Conservation (phyloP, 2,888 invertebrate genomes). For the Synergus laeviventris region DNA sequence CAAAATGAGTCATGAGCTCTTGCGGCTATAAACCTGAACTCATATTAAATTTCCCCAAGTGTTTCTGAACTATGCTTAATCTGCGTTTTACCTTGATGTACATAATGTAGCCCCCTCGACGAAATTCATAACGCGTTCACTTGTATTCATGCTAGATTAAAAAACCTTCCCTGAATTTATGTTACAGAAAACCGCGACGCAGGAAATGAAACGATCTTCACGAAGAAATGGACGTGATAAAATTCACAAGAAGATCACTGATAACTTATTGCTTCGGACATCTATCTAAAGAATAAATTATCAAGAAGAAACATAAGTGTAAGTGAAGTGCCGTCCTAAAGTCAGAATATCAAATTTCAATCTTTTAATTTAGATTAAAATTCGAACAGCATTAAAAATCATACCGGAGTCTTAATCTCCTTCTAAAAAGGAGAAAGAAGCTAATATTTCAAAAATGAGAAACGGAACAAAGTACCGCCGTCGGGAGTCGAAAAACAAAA, state of each 20-base stretch:
- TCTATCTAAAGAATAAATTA: conserved; percentile 13
- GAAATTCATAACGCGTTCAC: conserved; percentile 34
- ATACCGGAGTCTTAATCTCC: neutral
- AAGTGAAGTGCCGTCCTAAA: conserved; percentile 16
- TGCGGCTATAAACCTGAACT: conserved; percentile 9
- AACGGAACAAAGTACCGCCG: conserved; percentile 35
- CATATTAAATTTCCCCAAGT: conserved; percentile 30
- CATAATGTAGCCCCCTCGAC: conserved; percentile 8
- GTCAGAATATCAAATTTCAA: neutral
- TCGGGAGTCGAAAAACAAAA: conserved; percentile 19
- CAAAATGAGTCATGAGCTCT: neutral
- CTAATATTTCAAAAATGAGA: conserved; percentile 39
- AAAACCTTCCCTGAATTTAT: conserved; percentile 27
- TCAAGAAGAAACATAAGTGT: conserved; percentile 25
- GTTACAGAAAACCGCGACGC: conserved; percentile 17
- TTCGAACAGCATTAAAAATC: neutral
- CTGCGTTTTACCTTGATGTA: conserved; percentile 29
- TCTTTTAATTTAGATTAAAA: neutral
- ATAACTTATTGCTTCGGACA: conserved; percentile 10
- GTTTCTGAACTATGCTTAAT: conserved; percentile 35
- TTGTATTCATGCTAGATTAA: conserved; percentile 31
- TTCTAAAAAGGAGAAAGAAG: neutral
- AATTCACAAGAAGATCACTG: neutral
- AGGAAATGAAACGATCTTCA: conserved; percentile 18
- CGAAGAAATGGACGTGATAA: conserved; percentile 19